Evolutionary conservation across 2,888 invertebrate species (phyloP).

Genomic region (Chydorus sphaericus): DNA sequence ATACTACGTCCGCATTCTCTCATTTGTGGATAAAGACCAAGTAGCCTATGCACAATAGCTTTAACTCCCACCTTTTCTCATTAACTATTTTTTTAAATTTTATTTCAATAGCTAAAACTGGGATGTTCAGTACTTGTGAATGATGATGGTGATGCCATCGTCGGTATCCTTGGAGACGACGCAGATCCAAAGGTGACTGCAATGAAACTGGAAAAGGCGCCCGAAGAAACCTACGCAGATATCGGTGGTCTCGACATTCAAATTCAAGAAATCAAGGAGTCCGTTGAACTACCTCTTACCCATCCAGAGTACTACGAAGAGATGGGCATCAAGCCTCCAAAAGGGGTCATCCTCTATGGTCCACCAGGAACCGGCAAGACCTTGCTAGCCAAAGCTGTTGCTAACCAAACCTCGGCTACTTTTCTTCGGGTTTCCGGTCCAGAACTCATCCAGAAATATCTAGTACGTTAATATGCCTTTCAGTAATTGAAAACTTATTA

Average conservation of each 20-base stretch:
- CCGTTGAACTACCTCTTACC: too few relatives aligned
- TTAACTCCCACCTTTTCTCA: too few relatives aligned
- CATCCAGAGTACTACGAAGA: too few relatives aligned
- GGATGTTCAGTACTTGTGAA: conserved; percentile 45
- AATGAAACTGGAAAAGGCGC: conserved; percentile 46
- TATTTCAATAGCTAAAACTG: conserved; percentile 41
- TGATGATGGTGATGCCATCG: conserved; percentile 40
- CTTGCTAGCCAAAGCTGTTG: too few relatives aligned
- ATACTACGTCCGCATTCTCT: too few relatives aligned
- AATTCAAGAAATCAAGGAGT: too few relatives aligned
- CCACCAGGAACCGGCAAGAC: too few relatives aligned
- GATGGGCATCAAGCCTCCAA: too few relatives aligned
- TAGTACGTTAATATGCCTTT: conserved; percentile 25
- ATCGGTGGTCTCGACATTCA: conserved; percentile 39
- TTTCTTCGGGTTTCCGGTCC: conserved; percentile 44
- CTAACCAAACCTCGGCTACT: conserved; percentile 45
- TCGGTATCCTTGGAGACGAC: conserved; percentile 42
- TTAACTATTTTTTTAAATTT: too few relatives aligned
- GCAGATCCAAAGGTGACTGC: conserved; percentile 46
- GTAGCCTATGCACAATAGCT: too few relatives aligned
- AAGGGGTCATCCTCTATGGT: too few relatives aligned
- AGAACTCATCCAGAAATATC: conserved; percentile 43
- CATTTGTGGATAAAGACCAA: conserved; percentile 28
- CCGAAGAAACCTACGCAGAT: conserved; percentile 44
- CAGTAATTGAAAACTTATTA: too few relatives aligned